phyloP scores from a whole-genome alignment of 2,797 vertebrate species.

The Knipowitschia caucasica region DNA sequence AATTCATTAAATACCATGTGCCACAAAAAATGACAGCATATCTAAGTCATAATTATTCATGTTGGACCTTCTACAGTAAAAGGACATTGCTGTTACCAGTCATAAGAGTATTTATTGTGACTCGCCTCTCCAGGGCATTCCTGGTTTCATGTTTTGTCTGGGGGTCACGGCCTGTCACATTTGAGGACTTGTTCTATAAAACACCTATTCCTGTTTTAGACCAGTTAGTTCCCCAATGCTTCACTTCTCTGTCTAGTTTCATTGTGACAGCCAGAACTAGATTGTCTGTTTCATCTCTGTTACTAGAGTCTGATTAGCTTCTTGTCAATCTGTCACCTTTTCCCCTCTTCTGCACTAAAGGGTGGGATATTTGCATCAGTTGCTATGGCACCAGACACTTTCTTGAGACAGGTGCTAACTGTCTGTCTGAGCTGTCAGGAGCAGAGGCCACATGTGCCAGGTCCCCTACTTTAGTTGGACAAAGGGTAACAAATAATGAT shows the following conservation, averaged over 20 bases:
- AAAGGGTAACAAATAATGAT: slow-evolving; percentile 42
- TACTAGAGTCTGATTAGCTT: slow-evolving; percentile 55
- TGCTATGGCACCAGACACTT: slow-evolving; percentile 95
- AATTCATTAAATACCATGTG: too few relatives aligned
- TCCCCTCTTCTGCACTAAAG: slow-evolving; percentile 68
- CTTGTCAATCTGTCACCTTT: slow-evolving; percentile 65
- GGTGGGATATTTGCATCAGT: slow-evolving; percentile 88
- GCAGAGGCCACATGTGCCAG: slow-evolving; percentile 21
- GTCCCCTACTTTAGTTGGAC: slow-evolving; percentile 23
- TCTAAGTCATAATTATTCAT: too few relatives aligned
- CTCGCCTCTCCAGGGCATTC: too few relatives aligned
- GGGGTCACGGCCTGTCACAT: too few relatives aligned
- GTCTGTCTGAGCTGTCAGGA: slow-evolving; percentile 36
- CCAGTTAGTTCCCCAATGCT: slow-evolving; percentile 19
- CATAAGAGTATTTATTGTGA: too few relatives aligned
- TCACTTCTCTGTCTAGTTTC: slow-evolving; percentile 37
- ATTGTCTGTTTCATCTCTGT: slow-evolving; percentile 12
- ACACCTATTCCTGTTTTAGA: slow-evolving; percentile 17
- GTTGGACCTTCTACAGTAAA: too few relatives aligned
- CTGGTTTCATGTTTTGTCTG: too few relatives aligned
- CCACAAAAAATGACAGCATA: too few relatives aligned
- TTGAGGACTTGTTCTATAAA: slow-evolving; percentile 28
- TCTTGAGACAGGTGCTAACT: slow-evolving; percentile 86
- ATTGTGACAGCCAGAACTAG: slow-evolving; percentile 17
- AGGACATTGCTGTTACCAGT: too few relatives aligned